These are phyloP conservation scores for Trinectes maculatus DNA, from an alignment of 2,113 vertebrate genomes.

Conservation along the genomic window DNA sequence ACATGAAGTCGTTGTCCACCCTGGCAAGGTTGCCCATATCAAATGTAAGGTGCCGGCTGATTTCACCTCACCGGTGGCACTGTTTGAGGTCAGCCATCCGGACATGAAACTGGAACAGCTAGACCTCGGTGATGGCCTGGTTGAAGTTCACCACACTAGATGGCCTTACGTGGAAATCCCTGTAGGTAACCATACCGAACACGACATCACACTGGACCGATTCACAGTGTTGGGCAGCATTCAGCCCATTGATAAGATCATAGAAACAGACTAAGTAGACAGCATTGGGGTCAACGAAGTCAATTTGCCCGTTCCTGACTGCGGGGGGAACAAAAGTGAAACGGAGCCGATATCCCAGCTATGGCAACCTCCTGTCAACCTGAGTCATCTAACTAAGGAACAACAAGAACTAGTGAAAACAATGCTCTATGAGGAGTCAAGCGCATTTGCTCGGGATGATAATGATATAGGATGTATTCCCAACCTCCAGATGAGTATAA, in stretches of 20 bases:
- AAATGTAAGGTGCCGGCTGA: not conserved
- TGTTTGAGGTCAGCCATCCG: not conserved
- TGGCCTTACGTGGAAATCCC: not conserved
- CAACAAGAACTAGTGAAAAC: no score
- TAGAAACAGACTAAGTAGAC: not conserved
- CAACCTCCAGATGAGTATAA: conserved; percentile 18
- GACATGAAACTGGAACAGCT: not conserved
- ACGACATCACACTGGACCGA: not conserved
- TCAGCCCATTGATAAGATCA: not conserved
- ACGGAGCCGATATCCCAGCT: not conserved
- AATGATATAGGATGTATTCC: not conserved
- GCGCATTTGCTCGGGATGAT: not conserved
- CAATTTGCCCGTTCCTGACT: no score
- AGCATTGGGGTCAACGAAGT: not conserved
- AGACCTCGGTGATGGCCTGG: not conserved
- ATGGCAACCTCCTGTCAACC: not conserved
- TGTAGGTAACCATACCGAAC: not conserved
- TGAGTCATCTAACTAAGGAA: not conserved
- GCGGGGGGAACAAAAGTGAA: not conserved
- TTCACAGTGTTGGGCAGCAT: not conserved
- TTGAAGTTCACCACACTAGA: not conserved
- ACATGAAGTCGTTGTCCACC: not conserved
- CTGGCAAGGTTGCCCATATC: not conserved
- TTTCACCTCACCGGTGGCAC: not conserved
- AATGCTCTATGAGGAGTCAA: no score